Evolutionary conservation across 2,797 vertebrate species (phyloP).

Genomic region (Trematomus bernacchii): DNA sequence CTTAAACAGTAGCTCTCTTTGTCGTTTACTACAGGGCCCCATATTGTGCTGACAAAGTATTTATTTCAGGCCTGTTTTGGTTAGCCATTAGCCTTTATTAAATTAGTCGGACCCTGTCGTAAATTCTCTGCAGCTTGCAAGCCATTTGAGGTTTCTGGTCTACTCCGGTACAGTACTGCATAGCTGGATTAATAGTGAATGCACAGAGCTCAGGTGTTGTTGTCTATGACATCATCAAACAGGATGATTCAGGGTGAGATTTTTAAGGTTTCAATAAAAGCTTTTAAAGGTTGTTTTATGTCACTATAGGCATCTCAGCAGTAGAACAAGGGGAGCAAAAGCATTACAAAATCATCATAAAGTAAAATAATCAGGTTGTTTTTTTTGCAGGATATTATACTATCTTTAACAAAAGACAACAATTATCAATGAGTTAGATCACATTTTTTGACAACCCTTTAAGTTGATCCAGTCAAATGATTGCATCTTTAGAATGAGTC

Average conservation of each 20-base stretch:
- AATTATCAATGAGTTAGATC: too few relatives aligned
- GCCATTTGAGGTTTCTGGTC: slow-evolving; percentile 8
- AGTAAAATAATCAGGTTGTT: too few relatives aligned
- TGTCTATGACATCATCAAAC: background rate
- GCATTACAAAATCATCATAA: too few relatives aligned
- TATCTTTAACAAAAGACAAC: too few relatives aligned
- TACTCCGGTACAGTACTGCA: background rate
- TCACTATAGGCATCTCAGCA: too few relatives aligned
- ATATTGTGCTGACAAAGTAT: slow-evolving; percentile 6
- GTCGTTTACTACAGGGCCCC: background rate
- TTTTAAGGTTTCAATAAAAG: background rate
- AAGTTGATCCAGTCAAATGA: too few relatives aligned
- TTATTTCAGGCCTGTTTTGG: slow-evolving; percentile 2
- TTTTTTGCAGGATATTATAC: too few relatives aligned
- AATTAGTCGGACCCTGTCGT: background rate
- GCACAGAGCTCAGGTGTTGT: background rate
- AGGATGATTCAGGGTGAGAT: background rate
- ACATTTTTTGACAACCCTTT: too few relatives aligned
- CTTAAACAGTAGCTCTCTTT: background rate
- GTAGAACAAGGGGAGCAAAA: too few relatives aligned
- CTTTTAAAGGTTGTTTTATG: background rate
- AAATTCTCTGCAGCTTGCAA: slow-evolving; percentile 1
- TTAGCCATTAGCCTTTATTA: slow-evolving; percentile 2
- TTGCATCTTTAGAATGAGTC: too few relatives aligned
- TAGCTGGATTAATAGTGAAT: background rate